Percentiles rank a stretch among this genome's conserved stretches.
Evolutionary conservation across 2,113 vertebrate genomes (phyloP).

Genomic region (Prunella himalayana): DNA sequence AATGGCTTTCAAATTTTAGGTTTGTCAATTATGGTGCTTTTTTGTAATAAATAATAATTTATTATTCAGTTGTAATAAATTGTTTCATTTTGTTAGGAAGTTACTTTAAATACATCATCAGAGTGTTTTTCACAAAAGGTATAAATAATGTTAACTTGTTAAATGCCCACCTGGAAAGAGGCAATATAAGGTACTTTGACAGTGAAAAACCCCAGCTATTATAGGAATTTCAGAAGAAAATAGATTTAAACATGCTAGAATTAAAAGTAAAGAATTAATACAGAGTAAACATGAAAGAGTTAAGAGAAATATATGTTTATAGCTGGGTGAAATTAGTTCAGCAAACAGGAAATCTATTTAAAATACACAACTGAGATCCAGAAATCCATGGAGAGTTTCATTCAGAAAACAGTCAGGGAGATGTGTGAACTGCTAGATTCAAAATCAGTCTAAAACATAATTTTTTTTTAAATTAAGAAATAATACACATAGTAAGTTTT

Average conservation of each 20-base stretch:
- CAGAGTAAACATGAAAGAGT: neutral
- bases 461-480: neutral
- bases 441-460: neutral
- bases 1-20: neutral
- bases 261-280: neutral
- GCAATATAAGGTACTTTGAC: neutral
- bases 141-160: neutral
- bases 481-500: neutral
- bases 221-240: neutral
- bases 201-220: neutral
- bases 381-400: neutral
- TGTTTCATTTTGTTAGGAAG: neutral
- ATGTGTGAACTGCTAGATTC: neutral
- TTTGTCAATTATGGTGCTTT: neutral
- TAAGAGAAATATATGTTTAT: neutral
- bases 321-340: neutral
- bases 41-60: neutral
- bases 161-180: neutral
- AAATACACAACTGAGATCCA: neutral
- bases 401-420: neutral
- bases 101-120: neutral
- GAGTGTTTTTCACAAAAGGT: neutral
- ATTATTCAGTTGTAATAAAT: neutral
- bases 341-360: neutral
- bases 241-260: neutral